Percentiles rank a stretch among this genome's conserved stretches.
phyloP scores from a whole-genome alignment of 2,797 vertebrate genomes.

The Aplochiton taeniatus region DNA sequence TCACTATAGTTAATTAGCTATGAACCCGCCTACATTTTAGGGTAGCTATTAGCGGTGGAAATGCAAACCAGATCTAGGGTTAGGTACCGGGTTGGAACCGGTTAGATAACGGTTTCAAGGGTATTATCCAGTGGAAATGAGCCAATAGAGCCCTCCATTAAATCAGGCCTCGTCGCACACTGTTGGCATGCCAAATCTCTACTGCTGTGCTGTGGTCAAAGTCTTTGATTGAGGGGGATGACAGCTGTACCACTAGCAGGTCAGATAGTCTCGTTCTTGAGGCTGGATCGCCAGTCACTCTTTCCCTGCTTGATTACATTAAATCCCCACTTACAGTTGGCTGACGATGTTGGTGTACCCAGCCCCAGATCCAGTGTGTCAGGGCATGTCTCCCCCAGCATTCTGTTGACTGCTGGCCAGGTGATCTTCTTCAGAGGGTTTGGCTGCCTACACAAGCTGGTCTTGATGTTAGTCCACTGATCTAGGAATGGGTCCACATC shows the following conservation, averaged over 20 bases:
- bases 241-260: conserved; percentile 10
- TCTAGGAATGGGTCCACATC: conserved; percentile 9
- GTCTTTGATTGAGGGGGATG: conserved; percentile 13
- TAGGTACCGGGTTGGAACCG: too few relatives aligned
- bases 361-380: conserved; percentile 60
- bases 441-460: neutral
- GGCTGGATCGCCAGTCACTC: conserved; percentile 11
- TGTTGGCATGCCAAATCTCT: conserved; percentile 13
- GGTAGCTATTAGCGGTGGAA: too few relatives aligned
- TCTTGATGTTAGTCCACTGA: conserved; percentile 26
- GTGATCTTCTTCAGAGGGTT: conserved; percentile 1
- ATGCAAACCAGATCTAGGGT: too few relatives aligned
- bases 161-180: neutral
- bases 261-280: conserved; percentile 13
- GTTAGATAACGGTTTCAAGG: too few relatives aligned
- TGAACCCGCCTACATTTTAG: too few relatives aligned
- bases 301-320: conserved; percentile 19
- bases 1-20: too few relatives aligned
- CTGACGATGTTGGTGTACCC: neutral
- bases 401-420: conserved; percentile 15
- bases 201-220: conserved; percentile 13
- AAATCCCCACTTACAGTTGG: conserved; percentile 7
- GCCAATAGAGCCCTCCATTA: neutral
- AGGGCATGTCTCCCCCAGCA: conserved; percentile 51
- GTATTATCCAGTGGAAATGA: too few relatives aligned